Conservation (phyloP, 92 coral and sea anemone genomes). For the Phenganax subtilis region DNA sequence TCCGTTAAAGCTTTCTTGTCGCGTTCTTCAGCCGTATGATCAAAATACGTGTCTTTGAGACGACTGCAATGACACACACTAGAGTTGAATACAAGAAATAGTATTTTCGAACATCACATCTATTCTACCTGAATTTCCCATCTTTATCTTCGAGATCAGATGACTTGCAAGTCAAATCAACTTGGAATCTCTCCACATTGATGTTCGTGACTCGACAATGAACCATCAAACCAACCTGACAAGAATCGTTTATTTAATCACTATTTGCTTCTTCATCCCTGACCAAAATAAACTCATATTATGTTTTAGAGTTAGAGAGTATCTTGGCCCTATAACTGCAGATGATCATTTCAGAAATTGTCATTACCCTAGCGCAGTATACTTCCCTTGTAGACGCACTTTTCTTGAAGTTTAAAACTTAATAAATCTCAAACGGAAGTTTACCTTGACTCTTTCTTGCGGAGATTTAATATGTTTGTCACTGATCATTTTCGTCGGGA, state of each 20-base stretch:
- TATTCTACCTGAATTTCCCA: conserved; percentile 70
- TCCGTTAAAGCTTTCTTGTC: conserved; percentile 82
- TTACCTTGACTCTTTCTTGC: conserved; percentile 92
- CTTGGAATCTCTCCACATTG: conserved; percentile 87
- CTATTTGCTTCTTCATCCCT: too few relatives aligned
- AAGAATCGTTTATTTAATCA: too few relatives aligned
- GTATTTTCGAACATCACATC: neutral
- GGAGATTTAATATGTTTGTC: conserved; percentile 83
- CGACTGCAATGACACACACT: conserved; percentile 44
- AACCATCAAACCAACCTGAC: conserved; percentile 80
- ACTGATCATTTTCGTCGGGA: conserved; percentile 94
- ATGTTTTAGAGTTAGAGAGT: neutral
- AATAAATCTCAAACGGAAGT: neutral
- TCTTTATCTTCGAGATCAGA: conserved; percentile 91
- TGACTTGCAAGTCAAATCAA: conserved; percentile 80
- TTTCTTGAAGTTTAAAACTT: neutral
- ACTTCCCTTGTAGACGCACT: neutral
- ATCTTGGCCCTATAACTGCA: too few relatives aligned
- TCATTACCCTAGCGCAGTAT: neutral
- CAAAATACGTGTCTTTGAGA: conserved; percentile 78
- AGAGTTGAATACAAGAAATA: neutral
- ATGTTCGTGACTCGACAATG: conserved; percentile 90
- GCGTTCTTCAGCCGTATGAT: conserved; percentile 67
- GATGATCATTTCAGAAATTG: neutral
- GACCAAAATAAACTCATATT: too few relatives aligned